Percentiles rank a stretch among this genome's conserved stretches.
Evolutionary conservation across 2,113 vertebrate species (phyloP).

Genomic region (Spilogale gracilis): DNA sequence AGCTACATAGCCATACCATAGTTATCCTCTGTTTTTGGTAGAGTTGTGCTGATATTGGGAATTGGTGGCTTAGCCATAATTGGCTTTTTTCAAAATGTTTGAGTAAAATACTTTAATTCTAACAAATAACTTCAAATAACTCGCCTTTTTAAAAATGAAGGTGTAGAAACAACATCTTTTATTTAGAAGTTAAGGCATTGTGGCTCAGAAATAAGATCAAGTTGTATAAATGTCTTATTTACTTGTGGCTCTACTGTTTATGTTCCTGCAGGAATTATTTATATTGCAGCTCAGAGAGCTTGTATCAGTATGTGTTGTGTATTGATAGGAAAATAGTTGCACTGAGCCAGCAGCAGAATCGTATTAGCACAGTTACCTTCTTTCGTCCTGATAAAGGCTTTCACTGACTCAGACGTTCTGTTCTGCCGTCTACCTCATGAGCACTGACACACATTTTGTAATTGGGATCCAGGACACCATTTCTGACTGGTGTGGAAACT

Average conservation of each 20-base stretch:
- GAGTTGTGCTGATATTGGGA: background rate
- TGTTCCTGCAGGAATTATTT: background rate
- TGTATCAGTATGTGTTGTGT: background rate
- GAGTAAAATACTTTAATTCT: background rate
- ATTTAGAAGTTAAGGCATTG: background rate
- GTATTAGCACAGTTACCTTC: background rate
- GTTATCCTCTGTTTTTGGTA: background rate
- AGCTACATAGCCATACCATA: background rate
- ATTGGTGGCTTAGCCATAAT: background rate
- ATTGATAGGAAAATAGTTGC: background rate
- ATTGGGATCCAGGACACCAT: background rate
- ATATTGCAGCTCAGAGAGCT: slow-evolving; percentile 10
- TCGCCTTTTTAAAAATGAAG: background rate
- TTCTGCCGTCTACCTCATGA: background rate
- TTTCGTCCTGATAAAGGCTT: background rate
- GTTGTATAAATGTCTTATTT: background rate
- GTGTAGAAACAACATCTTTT: background rate
- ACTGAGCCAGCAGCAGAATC: background rate
- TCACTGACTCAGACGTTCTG: background rate
- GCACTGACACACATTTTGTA: background rate
- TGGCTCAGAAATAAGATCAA: background rate
- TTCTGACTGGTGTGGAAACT: background rate
- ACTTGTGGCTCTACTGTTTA: background rate
- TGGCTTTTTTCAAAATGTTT: background rate
- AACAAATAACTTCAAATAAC: background rate